Base-by-base conservation (phyloP, 1,140 invertebrate genomes). In the Drosophila miranda region DNA sequence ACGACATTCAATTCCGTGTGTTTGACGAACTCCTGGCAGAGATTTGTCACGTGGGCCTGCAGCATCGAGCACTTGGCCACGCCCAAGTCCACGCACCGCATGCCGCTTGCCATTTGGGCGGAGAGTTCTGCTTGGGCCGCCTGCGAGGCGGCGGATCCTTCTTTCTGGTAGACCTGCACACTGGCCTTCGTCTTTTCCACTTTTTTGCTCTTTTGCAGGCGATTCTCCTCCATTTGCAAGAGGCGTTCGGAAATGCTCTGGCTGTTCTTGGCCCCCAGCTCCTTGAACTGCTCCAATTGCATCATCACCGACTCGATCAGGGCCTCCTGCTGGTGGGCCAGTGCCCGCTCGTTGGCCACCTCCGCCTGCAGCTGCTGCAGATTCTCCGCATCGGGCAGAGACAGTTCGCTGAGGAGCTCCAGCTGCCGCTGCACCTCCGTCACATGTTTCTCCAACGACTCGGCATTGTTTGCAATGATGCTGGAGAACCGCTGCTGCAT, bases 211-310 rank as follows among this genome's bases (percentile, higher is more conserved):
- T 51, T 62, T 1, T 59, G 49, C 13, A 48, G 11, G 6, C 77
- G 75, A 16, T 6, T 69, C n/a, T 54, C 62, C 53, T 82, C 72
- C 21, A 86, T 46, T 21, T 82, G 54, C 3, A 30, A 49, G 0
- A 86, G 52, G 2, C 66, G 62, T 3, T 43, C 53, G 6, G 55
- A 48, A 75, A 86, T 87, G 34, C 70, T 72, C 3, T 38, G 0
- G 7, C 28, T 64, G 21, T 87, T 90, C 28, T 76, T 69, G 14
- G 49, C 28, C 3, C 82, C 62, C 5, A 78, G 28, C 26, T 73
- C 42, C n/a, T 78, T 74, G 11, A 88, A 49, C 41, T 88, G 28
- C 6, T 81, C 59, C 68, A 90, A 52, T 49, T 90, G 80, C 11
- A 58, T 45, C 26, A 87, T 19, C 5, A 89, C 58, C 2, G 67